Base-by-base conservation (phyloP, 2,888 invertebrate species). In the Himalopsyche japonica region DNA sequence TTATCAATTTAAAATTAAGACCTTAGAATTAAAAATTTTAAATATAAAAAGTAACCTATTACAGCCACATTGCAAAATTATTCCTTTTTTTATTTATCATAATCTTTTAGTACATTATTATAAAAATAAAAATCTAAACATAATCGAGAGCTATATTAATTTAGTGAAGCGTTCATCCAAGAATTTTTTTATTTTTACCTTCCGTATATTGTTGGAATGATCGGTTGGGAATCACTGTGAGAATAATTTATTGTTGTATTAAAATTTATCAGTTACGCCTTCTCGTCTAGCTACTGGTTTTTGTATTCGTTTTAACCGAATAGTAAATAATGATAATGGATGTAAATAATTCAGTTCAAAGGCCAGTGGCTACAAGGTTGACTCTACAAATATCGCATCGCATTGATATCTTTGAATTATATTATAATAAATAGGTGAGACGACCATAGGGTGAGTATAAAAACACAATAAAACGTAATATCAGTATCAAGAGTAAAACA, bases 311-410 rank as follows among this genome's bases (percentile, higher is more conserved):
- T 77, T 5, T 32, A 57, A 57, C 77, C 32, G 32, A 77, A 77
- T 27, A 76, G 49, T 85, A 82, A 82, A 79, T 78, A 82, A 79
- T 83, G 83, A 85, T 85, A 85, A 85, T 84, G 57, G 49, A 85
- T 81, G 85, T 81, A 85, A 85, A 85, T 83, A 85, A 85, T 83
- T 80, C 80, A 84, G 85, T 85, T 85, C 85, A 85, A 85, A 85
- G 83, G 85, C 83, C 82, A 84, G 70, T 20, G 57, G 57, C 20
- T 57, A n/a, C 57, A 57, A 57, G 57, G 57, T 57, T 57, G 57
- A 57, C 57, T 57, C 43, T 43, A 43, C 43, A 43, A 43, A 43
- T 43, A 20, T 57, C 57, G 57, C 20, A 57, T 57, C 57, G 57
- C 57, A 57, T n/a, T 57, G 57, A 57, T 57, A 57, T n/a, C 57